Evolutionary conservation across 2,113 vertebrate genomes (phyloP).

Genomic region (Neogobius melanostomus): DNA sequence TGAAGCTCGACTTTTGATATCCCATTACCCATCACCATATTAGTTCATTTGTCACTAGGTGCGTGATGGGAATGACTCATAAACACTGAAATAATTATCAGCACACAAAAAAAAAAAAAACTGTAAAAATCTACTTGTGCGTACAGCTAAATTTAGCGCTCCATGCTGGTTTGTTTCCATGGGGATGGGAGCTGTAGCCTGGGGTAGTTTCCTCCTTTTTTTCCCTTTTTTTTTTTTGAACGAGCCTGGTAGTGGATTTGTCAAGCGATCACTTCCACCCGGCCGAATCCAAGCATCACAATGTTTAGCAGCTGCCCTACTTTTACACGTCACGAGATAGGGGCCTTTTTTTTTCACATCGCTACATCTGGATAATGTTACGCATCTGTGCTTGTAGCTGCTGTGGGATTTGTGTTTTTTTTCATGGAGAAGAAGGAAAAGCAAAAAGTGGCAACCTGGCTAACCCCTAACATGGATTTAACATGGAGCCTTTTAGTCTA

Average conservation of each 20-base stretch:
- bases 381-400: background rate
- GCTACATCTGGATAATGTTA: constrained; percentile 37
- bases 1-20: background rate
- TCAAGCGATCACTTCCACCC: constrained; percentile 64
- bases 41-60: constrained; percentile 14
- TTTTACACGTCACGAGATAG: constrained; percentile 20
- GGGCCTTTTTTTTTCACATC: constrained; percentile 6
- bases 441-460: background rate
- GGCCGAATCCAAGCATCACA: constrained; percentile 48
- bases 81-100: constrained; percentile 18
- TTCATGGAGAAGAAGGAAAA: background rate
- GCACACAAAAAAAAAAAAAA: constrained; percentile 3
- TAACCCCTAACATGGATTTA: background rate
- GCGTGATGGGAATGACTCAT: background rate
- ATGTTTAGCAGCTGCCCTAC: constrained; percentile 50
- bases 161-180: constrained; percentile 64
- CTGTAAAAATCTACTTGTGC: constrained; percentile 13
- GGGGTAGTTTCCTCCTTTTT: constrained; percentile 55
- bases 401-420: background rate
- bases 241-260: constrained; percentile 53
- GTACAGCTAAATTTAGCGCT: constrained; percentile 54
- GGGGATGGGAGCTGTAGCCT: constrained; percentile 54
- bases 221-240: constrained; percentile 20
- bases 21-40: background rate
- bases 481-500: background rate